Conservation (phyloP, 2,797 vertebrate genomes). For the Hypotaenidia okinawae region DNA sequence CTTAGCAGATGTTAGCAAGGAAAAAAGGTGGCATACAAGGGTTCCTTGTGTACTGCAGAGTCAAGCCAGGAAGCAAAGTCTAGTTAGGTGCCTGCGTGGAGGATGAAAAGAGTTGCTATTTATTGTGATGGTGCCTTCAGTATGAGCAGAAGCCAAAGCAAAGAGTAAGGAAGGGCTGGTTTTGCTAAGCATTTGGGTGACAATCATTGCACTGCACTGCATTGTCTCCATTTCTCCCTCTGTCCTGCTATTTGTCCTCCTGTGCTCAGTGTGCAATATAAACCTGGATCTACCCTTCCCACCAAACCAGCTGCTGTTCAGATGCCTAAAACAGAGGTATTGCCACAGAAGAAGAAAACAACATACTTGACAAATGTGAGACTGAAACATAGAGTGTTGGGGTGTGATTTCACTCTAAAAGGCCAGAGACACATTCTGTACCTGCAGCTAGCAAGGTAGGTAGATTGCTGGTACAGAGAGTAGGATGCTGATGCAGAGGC, state of each 20-base stretch:
- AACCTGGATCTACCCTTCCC: neutral
- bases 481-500: neutral
- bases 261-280: neutral
- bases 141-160: neutral
- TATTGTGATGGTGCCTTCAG: neutral
- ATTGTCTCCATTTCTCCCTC: neutral
- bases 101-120: neutral
- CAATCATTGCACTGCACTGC: neutral
- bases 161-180: neutral
- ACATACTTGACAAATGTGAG: constrained; percentile 1
- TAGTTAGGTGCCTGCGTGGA: neutral
- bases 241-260: neutral
- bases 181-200: neutral
- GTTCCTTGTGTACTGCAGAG: neutral
- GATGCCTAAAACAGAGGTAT: neutral
- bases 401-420: neutral
- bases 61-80: neutral
- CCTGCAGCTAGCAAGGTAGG: neutral
- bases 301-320: neutral
- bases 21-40: neutral
- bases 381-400: neutral
- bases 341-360: neutral
- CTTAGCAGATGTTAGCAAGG: neutral
- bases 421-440: neutral
- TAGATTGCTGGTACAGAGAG: neutral